Percentiles rank a stretch among this genome's conserved stretches.
Evolutionary conservation across 2,888 invertebrate genomes (phyloP).

Genomic region (Ennomos erosarius): DNA sequence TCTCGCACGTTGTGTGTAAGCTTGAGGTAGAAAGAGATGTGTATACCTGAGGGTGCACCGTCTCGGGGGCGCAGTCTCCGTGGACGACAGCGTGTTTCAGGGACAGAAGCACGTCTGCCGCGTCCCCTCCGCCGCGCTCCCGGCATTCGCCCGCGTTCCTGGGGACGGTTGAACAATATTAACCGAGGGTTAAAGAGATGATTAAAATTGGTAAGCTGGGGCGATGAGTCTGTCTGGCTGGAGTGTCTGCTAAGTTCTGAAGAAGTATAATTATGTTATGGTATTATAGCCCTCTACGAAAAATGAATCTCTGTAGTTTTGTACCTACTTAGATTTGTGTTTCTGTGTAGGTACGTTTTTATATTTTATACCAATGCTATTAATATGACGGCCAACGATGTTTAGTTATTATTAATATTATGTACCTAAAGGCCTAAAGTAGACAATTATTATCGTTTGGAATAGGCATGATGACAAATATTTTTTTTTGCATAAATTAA

Average conservation of each 20-base stretch:
- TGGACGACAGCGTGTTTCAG: slow-evolving; percentile 95
- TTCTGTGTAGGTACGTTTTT: no score
- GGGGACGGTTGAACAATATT: slow-evolving; percentile 41
- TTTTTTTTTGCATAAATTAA: no score
- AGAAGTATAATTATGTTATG: no score
- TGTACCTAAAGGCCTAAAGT: no score
- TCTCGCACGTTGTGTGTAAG: not conserved
- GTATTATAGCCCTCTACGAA: no score
- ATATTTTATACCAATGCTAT: slow-evolving; percentile 2
- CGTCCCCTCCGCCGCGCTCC: slow-evolving; percentile 87
- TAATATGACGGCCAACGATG: no score
- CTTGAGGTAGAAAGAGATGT: slow-evolving; percentile 52
- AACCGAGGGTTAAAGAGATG: slow-evolving; percentile 34
- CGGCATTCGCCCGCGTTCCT: slow-evolving; percentile 82
- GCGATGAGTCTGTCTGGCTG: not conserved
- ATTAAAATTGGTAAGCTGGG: slow-evolving; percentile 2
- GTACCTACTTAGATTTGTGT: no score
- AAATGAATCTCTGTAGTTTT: no score
- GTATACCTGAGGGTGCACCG: slow-evolving; percentile 82
- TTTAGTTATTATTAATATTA: no score
- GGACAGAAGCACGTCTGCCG: slow-evolving; percentile 95
- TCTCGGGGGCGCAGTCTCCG: slow-evolving; percentile 86
- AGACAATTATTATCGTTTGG: no score
- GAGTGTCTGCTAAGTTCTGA: no score
- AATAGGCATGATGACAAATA: no score